Conservation (phyloP, 2,113 vertebrate species). For the Dipodomys spectabilis region DNA sequence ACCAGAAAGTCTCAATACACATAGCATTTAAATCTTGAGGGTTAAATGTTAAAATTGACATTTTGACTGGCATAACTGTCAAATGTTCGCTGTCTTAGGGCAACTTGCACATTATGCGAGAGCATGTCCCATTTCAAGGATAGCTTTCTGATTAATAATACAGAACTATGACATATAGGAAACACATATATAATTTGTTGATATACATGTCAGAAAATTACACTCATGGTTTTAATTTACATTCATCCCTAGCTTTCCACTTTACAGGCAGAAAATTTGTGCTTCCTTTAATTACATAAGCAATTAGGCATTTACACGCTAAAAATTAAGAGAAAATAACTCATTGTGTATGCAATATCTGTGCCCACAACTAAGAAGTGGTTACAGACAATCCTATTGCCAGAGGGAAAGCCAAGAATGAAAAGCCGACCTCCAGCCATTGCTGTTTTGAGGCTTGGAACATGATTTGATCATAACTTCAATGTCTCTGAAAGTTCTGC, state of each 20-base stretch:
- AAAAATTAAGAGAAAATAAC: conserved; percentile 77
- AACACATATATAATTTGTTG: conserved; percentile 77
- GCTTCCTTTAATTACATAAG: conserved; percentile 78
- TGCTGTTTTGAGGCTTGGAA: conserved; percentile 58
- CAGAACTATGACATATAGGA: conserved; percentile 64
- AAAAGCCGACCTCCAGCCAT: background rate
- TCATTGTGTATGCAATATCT: conserved; percentile 78
- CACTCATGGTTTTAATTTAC: conserved; percentile 78
- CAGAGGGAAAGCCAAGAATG: conserved; percentile 34
- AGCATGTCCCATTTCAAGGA: background rate
- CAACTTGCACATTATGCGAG: conserved; percentile 47
- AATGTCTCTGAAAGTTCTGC: conserved; percentile 69
- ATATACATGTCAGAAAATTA: conserved; percentile 75
- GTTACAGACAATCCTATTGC: conserved; percentile 64
- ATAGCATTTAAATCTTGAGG: conserved; percentile 36
- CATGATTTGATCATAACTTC: conserved; percentile 56
- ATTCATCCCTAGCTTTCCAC: conserved; percentile 70
- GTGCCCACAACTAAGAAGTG: conserved; percentile 62
- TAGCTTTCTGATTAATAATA: conserved; percentile 51
- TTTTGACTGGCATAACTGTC: conserved; percentile 61
- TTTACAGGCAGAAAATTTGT: conserved; percentile 73
- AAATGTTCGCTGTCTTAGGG: conserved; percentile 61
- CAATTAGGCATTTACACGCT: conserved; percentile 76
- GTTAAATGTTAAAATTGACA: conserved; percentile 66
- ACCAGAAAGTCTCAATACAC: conserved; percentile 47